A percentile compares a stretch with the other conserved stretches of the same genome.
These are phyloP conservation scores for Scortum barcoo DNA, from an alignment of 2,113 vertebrate genomes.

Conservation along the genomic window DNA sequence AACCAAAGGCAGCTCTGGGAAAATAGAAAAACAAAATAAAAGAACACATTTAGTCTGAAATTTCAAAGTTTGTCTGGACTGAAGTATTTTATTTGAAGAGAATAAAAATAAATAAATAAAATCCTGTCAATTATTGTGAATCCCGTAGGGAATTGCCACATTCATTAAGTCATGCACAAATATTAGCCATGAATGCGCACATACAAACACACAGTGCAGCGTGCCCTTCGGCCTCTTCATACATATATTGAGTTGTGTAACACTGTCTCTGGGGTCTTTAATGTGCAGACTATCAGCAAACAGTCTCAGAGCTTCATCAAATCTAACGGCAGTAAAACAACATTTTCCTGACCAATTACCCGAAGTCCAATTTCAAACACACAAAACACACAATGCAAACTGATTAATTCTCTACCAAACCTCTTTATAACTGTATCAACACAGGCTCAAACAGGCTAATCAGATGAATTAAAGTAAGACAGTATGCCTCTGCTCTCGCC, in stretches of 20 bases:
- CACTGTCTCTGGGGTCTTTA: slow-evolving; percentile 35
- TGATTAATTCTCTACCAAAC: slow-evolving; percentile 12
- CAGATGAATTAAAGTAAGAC: background rate
- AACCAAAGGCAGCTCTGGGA: background rate
- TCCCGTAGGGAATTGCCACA: background rate
- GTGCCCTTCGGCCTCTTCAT: slow-evolving; percentile 5
- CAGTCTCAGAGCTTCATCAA: slow-evolving; percentile 28
- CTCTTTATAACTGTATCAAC: background rate
- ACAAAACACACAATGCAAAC: slow-evolving; percentile 12
- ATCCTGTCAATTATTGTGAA: background rate
- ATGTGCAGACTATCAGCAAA: slow-evolving; percentile 47
- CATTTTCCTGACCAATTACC: slow-evolving; percentile 24
- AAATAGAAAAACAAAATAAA: background rate
- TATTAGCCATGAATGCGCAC: slow-evolving; percentile 13
- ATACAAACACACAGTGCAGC: slow-evolving; percentile 8
- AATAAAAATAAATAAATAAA: too few relatives aligned
- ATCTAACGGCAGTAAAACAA: slow-evolving; percentile 37
- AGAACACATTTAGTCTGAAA: too few relatives aligned
- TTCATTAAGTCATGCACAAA: slow-evolving; percentile 13
- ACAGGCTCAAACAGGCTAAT: slow-evolving; percentile 3
- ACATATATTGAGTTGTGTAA: slow-evolving; percentile 43
- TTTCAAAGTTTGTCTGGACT: background rate
- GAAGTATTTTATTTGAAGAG: too few relatives aligned
- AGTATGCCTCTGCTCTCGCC: background rate
- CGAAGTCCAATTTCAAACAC: slow-evolving; percentile 37